Evolutionary conservation across 2,113 vertebrate species (phyloP), one percentile per base, ranked within the genome.

Genomic region (Oostethus manadensis): DNA sequence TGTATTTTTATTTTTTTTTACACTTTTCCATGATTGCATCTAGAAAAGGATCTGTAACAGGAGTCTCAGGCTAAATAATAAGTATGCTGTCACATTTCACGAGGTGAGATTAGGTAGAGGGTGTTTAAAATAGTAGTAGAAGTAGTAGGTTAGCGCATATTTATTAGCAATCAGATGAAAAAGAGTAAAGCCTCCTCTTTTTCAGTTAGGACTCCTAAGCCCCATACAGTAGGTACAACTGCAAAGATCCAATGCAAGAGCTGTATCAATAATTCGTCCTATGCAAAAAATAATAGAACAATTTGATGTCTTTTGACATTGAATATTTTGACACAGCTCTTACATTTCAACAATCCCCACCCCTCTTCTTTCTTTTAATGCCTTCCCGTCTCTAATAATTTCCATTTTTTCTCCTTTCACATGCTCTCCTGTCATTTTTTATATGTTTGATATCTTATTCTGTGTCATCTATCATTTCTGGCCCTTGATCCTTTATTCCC

Each of bases 41-140:
- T 43, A 93, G 89, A 85, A 88, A 74, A 89, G 83, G 77, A 88
- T 88, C 70, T 81, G 7, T 68, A 90, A 80, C 77, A 86, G 51
- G 77, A 88, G 66, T 56, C 77, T 77, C 80, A 89, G 87, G 71
- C 58, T 87, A 80, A 80, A 33, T 81, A 82, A 88, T 78, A 92
- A 92, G 74, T 78, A 75, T 66, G 33, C 77, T 57, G 83, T 90
- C 75, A 86, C 83, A 48, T 89, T 89, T 76, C 85, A 89, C 8
- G 85, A 93, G 88, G 84, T 93, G 82, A 92, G 92, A 81, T 17
- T 29, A 35, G 54, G 49, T 59, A 74, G 65, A 60, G 63, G 46
- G 61, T 8, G 4, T 35, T 33, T 35, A 43, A 74, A 22, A 58
- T 20, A 3, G 51, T 29, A 6, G 15, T 71, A 68, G 64, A 48